Conservation (phyloP, 2,113 vertebrate species). For the Otus sunia region DNA sequence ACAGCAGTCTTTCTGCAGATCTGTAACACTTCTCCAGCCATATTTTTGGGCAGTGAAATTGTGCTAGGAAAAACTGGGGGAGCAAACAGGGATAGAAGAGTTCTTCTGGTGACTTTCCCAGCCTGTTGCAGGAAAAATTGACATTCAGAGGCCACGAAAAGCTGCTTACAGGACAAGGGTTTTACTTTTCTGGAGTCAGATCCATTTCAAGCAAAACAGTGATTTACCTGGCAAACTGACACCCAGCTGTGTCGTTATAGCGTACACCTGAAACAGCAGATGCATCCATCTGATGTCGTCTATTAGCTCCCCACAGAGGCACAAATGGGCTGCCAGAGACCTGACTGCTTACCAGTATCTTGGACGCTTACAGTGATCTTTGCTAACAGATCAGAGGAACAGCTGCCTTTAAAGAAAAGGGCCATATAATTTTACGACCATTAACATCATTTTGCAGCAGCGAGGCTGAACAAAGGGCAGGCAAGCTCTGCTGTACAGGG, state of each 20-base stretch:
- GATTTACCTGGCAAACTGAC: slow-evolving; percentile 37
- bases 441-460: slow-evolving; percentile 42
- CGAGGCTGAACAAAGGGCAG: slow-evolving; percentile 21
- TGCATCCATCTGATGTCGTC: neutral
- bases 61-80: too few relatives aligned
- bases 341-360: neutral
- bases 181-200: slow-evolving; percentile 9
- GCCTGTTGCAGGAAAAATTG: neutral
- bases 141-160: neutral
- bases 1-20: neutral
- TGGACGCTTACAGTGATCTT: neutral
- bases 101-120: neutral
- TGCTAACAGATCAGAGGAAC: slow-evolving; percentile 35
- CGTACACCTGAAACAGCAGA: slow-evolving; percentile 19
- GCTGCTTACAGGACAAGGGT: neutral
- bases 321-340: slow-evolving; percentile 3
- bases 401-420: slow-evolving; percentile 51
- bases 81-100: neutral
- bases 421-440: slow-evolving; percentile 40
- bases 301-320: slow-evolving; percentile 20
- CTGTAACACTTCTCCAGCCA: neutral
- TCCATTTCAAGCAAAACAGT: neutral
- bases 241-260: neutral
- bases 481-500: neutral
- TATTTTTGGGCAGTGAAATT: neutral